phyloP scores from a whole-genome alignment of 2,113 vertebrate species.

The Cyanoderma ruficeps region DNA sequence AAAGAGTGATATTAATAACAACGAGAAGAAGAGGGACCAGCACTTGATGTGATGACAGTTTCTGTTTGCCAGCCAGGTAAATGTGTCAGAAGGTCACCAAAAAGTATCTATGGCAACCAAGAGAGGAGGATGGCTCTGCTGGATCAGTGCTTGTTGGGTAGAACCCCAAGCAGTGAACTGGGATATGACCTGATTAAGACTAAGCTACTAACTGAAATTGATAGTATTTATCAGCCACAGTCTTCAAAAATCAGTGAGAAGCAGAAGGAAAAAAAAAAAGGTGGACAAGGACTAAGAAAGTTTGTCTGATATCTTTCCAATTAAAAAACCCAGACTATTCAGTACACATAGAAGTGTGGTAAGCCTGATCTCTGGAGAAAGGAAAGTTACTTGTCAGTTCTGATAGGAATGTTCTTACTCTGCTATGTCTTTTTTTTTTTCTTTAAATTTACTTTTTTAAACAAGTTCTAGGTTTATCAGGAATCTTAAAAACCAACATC shows the following conservation, averaged over 20 bases:
- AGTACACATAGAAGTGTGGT: not conserved
- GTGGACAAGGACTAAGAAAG: not conserved
- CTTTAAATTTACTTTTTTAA: not conserved
- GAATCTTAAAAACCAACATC: not conserved
- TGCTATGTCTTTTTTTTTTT: not conserved
- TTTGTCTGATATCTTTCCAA: not conserved
- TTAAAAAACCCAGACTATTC: not conserved
- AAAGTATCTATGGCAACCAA: constrained; percentile 24
- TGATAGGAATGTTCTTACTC: not conserved
- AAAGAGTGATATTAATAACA: not conserved
- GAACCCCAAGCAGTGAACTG: not conserved
- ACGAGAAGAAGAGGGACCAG: not conserved
- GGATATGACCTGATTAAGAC: constrained; percentile 8
- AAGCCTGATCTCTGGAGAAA: not conserved
- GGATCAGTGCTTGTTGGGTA: not conserved
- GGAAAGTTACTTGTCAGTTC: not conserved
- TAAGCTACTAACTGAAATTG: not conserved
- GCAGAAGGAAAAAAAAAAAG: not conserved
- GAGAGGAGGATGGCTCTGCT: not conserved
- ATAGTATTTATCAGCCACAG: constrained; percentile 7
- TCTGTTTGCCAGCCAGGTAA: constrained; percentile 17
- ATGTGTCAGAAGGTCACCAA: constrained; percentile 7
- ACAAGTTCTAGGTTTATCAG: not conserved
- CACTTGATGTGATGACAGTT: not conserved
- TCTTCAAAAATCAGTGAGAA: not conserved